A percentile compares a stretch with the other conserved stretches of the same genome.
Conservation (phyloP, 2,888 invertebrate genomes). For the Lacanobia wlatinum region DNA sequence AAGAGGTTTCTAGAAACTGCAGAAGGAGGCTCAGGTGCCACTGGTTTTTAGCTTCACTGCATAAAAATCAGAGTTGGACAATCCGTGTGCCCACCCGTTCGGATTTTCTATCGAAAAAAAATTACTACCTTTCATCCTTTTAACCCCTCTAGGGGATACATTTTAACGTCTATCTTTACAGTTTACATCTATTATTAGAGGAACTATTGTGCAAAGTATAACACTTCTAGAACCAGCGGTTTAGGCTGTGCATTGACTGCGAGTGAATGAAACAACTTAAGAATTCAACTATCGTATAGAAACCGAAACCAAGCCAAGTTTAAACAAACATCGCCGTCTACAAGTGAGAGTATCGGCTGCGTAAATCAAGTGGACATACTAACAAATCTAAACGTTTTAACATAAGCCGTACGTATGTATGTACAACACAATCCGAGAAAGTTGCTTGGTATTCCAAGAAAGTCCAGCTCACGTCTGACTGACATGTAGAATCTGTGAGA, state of each 20-base stretch:
- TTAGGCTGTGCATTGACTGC: rapidly evolving
- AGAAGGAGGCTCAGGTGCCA: background rate
- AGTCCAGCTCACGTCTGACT: slow-evolving; percentile 52
- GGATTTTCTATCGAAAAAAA: too few species aligned
- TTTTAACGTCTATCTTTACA: background rate
- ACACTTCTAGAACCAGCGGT: background rate
- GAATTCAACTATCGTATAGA: background rate
- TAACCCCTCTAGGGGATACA: background rate
- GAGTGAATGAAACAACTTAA: background rate
- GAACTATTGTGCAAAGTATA: background rate
- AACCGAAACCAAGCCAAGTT: background rate
- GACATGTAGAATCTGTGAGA: slow-evolving; percentile 70
- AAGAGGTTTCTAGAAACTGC: background rate
- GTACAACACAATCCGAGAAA: slow-evolving; percentile 53
- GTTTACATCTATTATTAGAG: background rate
- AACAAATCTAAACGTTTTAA: slow-evolving; percentile 39
- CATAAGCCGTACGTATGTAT: slow-evolving; percentile 28
- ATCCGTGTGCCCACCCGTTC: background rate
- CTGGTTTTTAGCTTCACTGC: background rate
- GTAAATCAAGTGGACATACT: slow-evolving; percentile 21
- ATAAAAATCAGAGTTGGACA: background rate
- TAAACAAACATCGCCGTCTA: slow-evolving; percentile 7
- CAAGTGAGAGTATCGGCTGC: slow-evolving; percentile 36
- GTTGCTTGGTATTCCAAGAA: slow-evolving; percentile 61
- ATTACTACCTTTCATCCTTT: too few species aligned